Evolutionary conservation across 2,797 vertebrate species (phyloP).

Genomic region (Delichon dasypus): DNA sequence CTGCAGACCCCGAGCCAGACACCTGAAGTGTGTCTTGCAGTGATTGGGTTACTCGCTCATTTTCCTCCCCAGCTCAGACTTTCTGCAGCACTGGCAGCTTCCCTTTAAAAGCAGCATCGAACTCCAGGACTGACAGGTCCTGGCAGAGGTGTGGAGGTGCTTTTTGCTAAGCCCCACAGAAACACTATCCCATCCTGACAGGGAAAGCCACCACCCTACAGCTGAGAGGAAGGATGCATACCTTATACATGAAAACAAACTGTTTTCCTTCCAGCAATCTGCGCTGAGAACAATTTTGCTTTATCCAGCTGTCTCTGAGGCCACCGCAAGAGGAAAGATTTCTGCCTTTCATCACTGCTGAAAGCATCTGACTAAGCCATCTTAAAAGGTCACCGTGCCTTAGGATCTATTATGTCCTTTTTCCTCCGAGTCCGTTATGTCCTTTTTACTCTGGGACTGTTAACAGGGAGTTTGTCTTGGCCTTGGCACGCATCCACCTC

Average conservation of each 20-base stretch:
- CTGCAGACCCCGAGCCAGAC: not conserved
- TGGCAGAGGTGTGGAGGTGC: not conserved
- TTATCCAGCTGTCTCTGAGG: constrained; percentile 3
- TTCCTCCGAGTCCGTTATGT: not conserved
- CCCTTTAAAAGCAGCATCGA: not conserved
- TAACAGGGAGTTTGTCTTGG: not conserved
- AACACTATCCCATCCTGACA: not conserved
- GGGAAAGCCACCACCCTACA: not conserved
- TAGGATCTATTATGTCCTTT: not conserved
- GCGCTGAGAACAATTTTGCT: not conserved
- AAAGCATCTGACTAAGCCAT: constrained; percentile 29
- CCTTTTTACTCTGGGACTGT: not conserved
- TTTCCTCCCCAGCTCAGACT: not conserved
- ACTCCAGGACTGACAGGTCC: not conserved
- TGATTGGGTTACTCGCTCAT: not conserved
- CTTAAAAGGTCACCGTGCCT: constrained; percentile 22
- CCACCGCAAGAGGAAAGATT: not conserved
- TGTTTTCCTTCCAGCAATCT: constrained; percentile 21
- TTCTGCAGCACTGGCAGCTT: not conserved
- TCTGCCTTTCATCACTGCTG: constrained; percentile 28
- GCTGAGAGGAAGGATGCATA: not conserved
- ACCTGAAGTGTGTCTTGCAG: not conserved
- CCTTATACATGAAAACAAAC: not conserved
- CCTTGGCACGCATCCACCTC: not conserved
- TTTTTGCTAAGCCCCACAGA: not conserved